A percentile compares a stretch with the other conserved stretches of the same genome.
Evolutionary conservation across 2,888 invertebrate genomes (phyloP).

Genomic region (Andrena fulva): DNA sequence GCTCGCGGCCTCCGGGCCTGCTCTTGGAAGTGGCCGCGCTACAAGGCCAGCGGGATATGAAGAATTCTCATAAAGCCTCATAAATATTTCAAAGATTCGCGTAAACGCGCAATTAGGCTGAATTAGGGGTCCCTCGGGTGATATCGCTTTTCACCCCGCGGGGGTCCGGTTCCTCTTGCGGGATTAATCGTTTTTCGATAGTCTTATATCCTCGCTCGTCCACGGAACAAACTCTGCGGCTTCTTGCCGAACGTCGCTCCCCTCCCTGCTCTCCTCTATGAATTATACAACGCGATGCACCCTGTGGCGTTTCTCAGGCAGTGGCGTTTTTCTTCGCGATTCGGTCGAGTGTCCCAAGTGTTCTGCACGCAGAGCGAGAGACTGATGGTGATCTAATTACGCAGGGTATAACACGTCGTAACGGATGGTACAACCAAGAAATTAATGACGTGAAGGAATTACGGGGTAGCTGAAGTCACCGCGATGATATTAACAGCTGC

Average conservation of each 20-base stretch:
- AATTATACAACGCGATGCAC: conserved; percentile 37
- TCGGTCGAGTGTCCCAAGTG: no score
- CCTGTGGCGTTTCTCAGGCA: not conserved
- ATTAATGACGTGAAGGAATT: no score
- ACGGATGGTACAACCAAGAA: no score
- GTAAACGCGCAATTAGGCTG: conserved; percentile 75
- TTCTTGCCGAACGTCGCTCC: conserved; percentile 12
- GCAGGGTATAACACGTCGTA: no score
- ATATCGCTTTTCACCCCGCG: conserved; percentile 63
- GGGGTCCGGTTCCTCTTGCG: conserved; percentile 18
- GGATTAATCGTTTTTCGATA: conserved; percentile 62
- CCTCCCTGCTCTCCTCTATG: not conserved
- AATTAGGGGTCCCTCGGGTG: conserved; percentile 61
- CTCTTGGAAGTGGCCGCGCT: conserved; percentile 43
- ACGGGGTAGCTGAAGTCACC: no score
- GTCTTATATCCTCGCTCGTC: conserved; percentile 38
- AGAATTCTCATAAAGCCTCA: conserved; percentile 76
- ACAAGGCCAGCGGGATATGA: conserved; percentile 50
- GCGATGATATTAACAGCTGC: no score
- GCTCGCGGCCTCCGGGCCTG: conserved; percentile 30
- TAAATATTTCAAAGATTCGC: conserved; percentile 76
- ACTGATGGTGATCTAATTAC: no score
- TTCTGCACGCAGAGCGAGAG: no score
- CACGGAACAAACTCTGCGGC: not conserved
- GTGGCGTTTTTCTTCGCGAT: not conserved